phyloP scores from a whole-genome alignment of 2,888 invertebrate genomes.

The Drosophila histrio region DNA sequence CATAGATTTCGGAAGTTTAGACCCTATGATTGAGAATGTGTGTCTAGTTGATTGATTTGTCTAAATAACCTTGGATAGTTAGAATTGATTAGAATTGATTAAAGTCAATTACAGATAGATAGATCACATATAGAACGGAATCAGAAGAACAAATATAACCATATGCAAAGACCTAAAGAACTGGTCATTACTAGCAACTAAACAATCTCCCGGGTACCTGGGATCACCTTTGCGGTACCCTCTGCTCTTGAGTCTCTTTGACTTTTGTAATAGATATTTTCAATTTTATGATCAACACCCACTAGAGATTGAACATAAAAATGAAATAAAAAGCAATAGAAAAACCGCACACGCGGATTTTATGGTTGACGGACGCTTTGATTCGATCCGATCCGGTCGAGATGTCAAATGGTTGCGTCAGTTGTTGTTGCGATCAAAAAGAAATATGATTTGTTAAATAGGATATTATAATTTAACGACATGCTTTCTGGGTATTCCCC shows the following conservation, averaged over 20 bases:
- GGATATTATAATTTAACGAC: slow-evolving; percentile 70
- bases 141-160: not conserved
- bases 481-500: slow-evolving; percentile 59
- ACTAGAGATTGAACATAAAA: slow-evolving; percentile 6
- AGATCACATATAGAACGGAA: not conserved
- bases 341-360: slow-evolving; percentile 56
- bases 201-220: not conserved
- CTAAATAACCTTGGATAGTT: no score
- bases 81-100: no score
- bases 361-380: slow-evolving; percentile 29
- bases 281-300: slow-evolving; percentile 26
- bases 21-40: no score
- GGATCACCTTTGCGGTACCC: not conserved
- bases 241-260: not conserved
- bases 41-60: no score
- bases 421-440: slow-evolving; percentile 52
- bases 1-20: no score
- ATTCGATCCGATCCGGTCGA: slow-evolving; percentile 16
- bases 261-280: slow-evolving; percentile 16
- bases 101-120: no score
- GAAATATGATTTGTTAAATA: slow-evolving; percentile 74
- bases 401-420: slow-evolving; percentile 66
- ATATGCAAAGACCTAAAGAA: not conserved
- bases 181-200: not conserved
- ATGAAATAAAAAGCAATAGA: not conserved